Evolutionary conservation across 2,888 invertebrate genomes (phyloP), one percentile per base, ranked within the genome.

Genomic region (Drosophila prolongata): DNA sequence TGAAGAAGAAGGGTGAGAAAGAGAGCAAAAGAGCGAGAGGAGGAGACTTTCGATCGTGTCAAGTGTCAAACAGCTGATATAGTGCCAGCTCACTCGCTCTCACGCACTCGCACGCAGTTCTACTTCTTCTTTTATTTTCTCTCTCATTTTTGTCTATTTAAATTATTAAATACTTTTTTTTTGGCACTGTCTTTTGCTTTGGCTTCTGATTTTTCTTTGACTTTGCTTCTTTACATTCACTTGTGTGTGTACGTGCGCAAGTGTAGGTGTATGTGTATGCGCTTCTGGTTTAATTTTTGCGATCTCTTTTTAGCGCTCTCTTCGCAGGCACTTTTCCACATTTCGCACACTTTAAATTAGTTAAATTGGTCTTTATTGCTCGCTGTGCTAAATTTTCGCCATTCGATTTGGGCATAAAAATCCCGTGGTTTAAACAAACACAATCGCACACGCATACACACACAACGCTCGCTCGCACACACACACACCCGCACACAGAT

Each of bases 61-160:
- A 86, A 84, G 77, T 87, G 87, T 87, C 85, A 75, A 84, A 84
- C 84, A 84, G 84, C 84, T 84, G 84, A 81, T 67, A 56, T 82
- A 49, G 10, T 75, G 77, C 84, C 62, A 40, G 47, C 72, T 24
- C 38, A 47, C 61, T 57, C 42, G 24, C 60, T 43, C 54, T 42
- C 13, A 35, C 55, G 62, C 67, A 53, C 66, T 56, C 50, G 38
- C 62, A 61, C 54, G 65, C 68, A 58, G 35, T 43, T 40, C 54
- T 65, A 69, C 71, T 47, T 69, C 52, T 59, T 58, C 57, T 40
- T 69, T 30, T 11, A 8, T 52, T 6, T 11, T 6, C 47, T 30
- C 34, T 34, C 38, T 68, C 57, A 49, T 38, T 68, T 69, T 24
- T 44, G 61, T 50, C 70, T 69, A 60, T 71, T 70, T 43, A 54